Base-by-base conservation (phyloP, 2,797 vertebrate genomes). In the Microctenopoma lineatum region DNA sequence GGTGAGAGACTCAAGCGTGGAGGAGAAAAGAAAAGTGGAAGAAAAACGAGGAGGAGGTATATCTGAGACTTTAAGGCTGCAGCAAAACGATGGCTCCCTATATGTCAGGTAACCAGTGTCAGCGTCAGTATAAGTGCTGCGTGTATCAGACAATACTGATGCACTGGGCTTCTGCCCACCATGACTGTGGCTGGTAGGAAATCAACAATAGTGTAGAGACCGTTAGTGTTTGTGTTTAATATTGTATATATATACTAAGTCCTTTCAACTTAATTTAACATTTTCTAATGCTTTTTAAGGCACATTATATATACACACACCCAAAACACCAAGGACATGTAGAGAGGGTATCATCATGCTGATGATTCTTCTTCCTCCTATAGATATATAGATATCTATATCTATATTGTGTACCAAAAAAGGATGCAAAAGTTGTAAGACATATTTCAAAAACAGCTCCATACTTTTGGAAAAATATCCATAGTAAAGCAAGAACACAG, bases 1-100 rank as follows among this genome's bases (percentile, higher is more conserved):
- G 92, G 89, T 91, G 85, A 90, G 84, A 84, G 70, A 84, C 70
- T 84, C 65, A 68, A 86, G 81, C 74, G 77, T 86, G 73, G 75
- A 88, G 57, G 54, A 76, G 66, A 58, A 56, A 68, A 18, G 48
- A 74, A 48, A 78, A 67, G 46, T 70, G 48, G 67, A 48, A 52
- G 38, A 56, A 47, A 53, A 29, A 54, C 51, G 66, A 69, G 36
- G 50, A 81, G 25, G 47, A 62, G 41, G 66, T 59, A 46, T 29
- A 61, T 26, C 32, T 42, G 25, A 73, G 59, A 68, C 29, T 75
- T 66, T 77, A 45, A 79, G 70, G 62, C 63, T 65, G 27, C 70
- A 60, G 64, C 44, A 42, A 16, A 29, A 29, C 55, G 55, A 7
- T 52, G 36, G 27, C 51, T 69, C 56, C 44, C 21, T 63, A 13